These are phyloP conservation scores for Gallirallus australis DNA, from an alignment of 2,797 vertebrate genomes.

Conservation along the genomic window DNA sequence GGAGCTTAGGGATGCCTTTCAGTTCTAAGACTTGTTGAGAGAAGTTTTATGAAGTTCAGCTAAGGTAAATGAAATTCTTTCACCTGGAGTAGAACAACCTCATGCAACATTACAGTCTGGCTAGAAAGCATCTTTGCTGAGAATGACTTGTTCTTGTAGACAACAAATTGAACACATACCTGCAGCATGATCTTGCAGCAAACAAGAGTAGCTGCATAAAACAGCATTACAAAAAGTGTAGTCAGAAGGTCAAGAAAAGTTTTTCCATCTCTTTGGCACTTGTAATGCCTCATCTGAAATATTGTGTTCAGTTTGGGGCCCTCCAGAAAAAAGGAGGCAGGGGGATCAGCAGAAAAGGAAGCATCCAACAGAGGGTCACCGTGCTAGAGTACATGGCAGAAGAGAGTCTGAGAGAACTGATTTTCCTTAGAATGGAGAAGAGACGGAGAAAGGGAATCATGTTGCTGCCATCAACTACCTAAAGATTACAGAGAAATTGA, in stretches of 20 bases:
- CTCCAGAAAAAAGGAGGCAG: not conserved
- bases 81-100: not conserved
- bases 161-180: not conserved
- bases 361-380: accelerated
- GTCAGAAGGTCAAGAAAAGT: not conserved
- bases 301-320: not conserved
- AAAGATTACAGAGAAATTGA: not conserved
- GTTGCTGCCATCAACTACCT: not conserved
- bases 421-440: not conserved
- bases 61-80: not conserved
- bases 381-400: accelerated
- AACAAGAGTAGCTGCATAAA: not conserved
- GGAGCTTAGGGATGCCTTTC: not conserved
- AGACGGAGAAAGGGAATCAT: not conserved
- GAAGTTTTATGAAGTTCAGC: not conserved
- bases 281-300: not conserved
- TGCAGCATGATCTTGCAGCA: not conserved
- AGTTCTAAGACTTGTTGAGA: not conserved
- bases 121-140: not conserved
- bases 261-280: not conserved
- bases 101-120: not conserved
- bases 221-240: not conserved
- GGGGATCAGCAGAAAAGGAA: not conserved
- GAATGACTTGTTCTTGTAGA: not conserved
- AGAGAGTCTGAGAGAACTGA: not conserved